Evolutionary conservation across 2,113 vertebrate species (phyloP).

Genomic region (Chaenogobius annularis): DNA sequence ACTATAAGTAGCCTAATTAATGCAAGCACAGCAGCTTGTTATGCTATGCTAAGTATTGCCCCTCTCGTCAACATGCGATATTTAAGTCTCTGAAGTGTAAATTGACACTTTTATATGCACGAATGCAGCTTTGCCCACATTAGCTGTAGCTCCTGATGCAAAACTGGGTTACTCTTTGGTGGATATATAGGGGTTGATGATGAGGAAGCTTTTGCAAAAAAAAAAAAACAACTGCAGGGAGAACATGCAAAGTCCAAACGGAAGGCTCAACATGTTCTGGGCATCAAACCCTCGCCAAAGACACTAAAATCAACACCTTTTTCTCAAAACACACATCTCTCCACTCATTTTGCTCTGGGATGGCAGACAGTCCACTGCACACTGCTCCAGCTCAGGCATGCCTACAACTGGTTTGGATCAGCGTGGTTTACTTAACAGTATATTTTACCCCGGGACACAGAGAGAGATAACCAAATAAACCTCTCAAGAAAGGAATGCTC

Average conservation of each 20-base stretch:
- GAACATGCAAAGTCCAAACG: background rate
- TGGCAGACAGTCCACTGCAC: slow-evolving; percentile 42
- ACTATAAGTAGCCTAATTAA: too few species aligned
- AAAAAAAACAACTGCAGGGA: background rate
- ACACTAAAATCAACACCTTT: too few species aligned
- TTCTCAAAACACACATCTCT: background rate
- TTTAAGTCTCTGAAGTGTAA: too few species aligned
- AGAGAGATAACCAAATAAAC: slow-evolving; percentile 79
- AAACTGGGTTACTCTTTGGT: too few species aligned
- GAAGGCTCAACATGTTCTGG: background rate
- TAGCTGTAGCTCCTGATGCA: too few species aligned
- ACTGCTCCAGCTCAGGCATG: slow-evolving; percentile 51
- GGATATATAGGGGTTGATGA: too few species aligned
- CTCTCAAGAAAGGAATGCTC: slow-evolving; percentile 74
- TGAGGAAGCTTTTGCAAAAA: background rate
- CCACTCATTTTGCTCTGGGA: background rate
- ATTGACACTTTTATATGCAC: too few species aligned
- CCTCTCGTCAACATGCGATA: too few species aligned
- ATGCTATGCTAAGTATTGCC: too few species aligned
- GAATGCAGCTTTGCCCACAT: too few species aligned
- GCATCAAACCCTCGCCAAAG: background rate
- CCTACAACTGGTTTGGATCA: slow-evolving; percentile 76
- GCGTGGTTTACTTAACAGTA: slow-evolving; percentile 74
- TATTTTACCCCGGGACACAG: slow-evolving; percentile 73
- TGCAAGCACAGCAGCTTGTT: too few species aligned